Evolutionary conservation across 2,797 vertebrate genomes (phyloP).

Genomic region (Tapirus indicus): DNA sequence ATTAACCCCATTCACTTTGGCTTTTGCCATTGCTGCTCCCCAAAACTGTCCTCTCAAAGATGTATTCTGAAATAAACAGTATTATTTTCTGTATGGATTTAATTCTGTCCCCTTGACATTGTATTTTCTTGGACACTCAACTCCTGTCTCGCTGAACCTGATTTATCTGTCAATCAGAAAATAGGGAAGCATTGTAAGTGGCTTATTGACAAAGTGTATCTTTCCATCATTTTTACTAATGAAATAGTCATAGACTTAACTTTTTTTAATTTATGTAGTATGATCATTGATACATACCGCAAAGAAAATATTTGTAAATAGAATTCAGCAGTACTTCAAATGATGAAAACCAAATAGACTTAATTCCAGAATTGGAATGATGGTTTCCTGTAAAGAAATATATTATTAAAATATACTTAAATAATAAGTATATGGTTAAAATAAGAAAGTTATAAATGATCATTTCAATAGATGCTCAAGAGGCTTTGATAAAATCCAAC

Average conservation of each 20-base stretch:
- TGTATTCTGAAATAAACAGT: neutral
- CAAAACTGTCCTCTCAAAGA: neutral
- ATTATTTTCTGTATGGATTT: neutral
- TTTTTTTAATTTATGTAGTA: neutral
- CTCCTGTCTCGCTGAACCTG: neutral
- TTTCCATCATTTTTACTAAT: conserved; percentile 34
- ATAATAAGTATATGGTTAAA: neutral
- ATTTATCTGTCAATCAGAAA: conserved; percentile 26
- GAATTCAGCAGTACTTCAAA: neutral
- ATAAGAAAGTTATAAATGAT: conserved; percentile 9
- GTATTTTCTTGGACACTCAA: neutral
- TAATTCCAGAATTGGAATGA: conserved; percentile 12
- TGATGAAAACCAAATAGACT: conserved; percentile 22
- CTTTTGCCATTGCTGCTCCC: neutral
- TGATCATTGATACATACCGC: neutral
- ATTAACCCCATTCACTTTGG: neutral
- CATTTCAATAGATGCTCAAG: neutral
- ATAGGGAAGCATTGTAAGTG: neutral
- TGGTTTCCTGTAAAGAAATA: neutral
- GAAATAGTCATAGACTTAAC: neutral
- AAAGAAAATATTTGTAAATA: conserved; percentile 31
- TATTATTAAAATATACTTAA: neutral
- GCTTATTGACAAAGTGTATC: neutral
- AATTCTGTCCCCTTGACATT: neutral
- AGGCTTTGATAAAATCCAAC: neutral